Evolutionary conservation across 2,797 vertebrate genomes (phyloP).

Genomic region (Phylloscopus collybita): DNA sequence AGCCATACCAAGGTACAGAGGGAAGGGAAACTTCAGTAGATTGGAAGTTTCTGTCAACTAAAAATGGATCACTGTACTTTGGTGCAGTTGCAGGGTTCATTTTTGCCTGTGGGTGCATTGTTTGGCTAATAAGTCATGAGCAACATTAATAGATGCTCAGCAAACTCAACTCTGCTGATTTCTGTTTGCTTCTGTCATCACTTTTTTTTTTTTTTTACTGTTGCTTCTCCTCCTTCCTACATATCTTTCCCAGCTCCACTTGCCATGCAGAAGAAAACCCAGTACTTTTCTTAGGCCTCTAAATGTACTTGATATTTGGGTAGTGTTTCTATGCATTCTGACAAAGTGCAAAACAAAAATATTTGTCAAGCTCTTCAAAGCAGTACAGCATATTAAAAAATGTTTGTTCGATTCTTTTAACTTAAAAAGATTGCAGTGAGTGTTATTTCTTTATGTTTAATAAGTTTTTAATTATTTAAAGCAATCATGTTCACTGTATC

Average conservation of each 20-base stretch:
- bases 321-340: neutral
- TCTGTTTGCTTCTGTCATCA: neutral
- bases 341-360: neutral
- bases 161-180: neutral
- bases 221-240: neutral
- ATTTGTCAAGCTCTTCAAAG: neutral
- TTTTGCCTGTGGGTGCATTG: neutral
- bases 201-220: neutral
- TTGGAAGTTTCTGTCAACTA: neutral
- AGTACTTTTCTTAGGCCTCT: neutral
- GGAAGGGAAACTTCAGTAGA: neutral
- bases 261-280: neutral
- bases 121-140: neutral
- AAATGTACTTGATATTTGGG: neutral
- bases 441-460: conserved; percentile 24
- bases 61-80: neutral
- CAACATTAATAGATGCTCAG: neutral
- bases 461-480: conserved; percentile 61
- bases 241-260: neutral
- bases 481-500: conserved; percentile 38
- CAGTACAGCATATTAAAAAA: neutral
- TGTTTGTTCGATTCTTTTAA: neutral
- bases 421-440: neutral
- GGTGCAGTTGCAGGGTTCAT: neutral
- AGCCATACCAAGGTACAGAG: neutral